A percentile compares a stretch with the other conserved stretches of the same genome.
Evolutionary conservation across 2,888 invertebrate genomes (phyloP).

Genomic region (Gastrophysa polygoni): DNA sequence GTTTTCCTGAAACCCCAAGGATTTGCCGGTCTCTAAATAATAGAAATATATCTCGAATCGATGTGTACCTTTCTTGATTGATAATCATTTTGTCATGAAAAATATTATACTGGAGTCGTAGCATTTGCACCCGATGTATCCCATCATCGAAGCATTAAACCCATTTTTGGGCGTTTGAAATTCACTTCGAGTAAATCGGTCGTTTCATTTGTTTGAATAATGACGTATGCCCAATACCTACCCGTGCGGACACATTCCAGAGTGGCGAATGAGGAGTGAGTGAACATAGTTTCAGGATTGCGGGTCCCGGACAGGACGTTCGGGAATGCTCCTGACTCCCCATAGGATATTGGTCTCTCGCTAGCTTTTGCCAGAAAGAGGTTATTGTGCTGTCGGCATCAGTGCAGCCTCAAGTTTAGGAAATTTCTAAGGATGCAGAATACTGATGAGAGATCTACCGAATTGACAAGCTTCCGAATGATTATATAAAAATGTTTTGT

Average conservation of each 20-base stretch:
- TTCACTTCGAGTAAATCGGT: conserved; percentile 43
- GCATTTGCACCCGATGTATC: too few species aligned
- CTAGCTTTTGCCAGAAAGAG: conserved; percentile 32
- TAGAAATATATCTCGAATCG: too few species aligned
- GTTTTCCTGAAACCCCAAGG: too few species aligned
- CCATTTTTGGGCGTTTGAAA: conserved; percentile 30
- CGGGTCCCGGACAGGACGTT: conserved; percentile 50
- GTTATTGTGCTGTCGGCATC: conserved; percentile 26
- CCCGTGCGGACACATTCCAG: conserved; percentile 50
- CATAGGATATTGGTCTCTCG: conserved; percentile 38
- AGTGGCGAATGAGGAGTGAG: conserved; percentile 44
- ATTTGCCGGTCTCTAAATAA: too few species aligned
- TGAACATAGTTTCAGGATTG: conserved; percentile 53
- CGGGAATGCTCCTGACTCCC: conserved; percentile 46
- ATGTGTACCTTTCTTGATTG: too few species aligned
- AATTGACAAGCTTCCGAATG: too few species aligned
- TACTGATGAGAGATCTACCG: too few species aligned
- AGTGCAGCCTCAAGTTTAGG: too few species aligned
- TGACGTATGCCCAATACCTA: conserved; percentile 50
- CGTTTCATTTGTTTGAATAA: conserved; percentile 45
- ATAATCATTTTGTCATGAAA: too few species aligned
- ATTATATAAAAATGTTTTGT: too few species aligned
- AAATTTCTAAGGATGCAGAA: background rate
- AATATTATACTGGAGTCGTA: too few species aligned
- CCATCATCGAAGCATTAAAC: conserved; percentile 31